Conservation (phyloP, 2,797 vertebrate species). For the Staurois parvus region DNA sequence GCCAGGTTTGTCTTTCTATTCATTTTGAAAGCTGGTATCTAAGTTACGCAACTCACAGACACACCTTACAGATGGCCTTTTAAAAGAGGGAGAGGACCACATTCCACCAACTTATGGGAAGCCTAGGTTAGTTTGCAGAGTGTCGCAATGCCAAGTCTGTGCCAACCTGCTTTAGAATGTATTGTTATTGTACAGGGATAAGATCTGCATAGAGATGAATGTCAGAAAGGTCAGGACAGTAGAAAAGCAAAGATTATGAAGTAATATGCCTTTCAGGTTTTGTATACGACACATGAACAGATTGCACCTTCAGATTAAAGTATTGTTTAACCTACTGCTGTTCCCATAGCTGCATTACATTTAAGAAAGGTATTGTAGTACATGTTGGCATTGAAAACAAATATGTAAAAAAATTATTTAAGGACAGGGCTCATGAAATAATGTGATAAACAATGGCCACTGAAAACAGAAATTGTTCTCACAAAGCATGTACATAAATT, state of each 20-base stretch:
- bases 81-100: slow-evolving; percentile 57
- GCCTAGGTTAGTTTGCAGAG: slow-evolving; percentile 55
- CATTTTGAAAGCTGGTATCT: slow-evolving; percentile 57
- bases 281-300: background rate
- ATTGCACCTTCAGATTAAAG: slow-evolving; percentile 4
- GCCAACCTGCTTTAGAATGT: slow-evolving; percentile 57
- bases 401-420: background rate
- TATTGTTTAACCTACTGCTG: background rate
- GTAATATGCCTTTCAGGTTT: slow-evolving; percentile 46
- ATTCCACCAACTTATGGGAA: slow-evolving; percentile 60
- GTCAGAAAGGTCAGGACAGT: slow-evolving; percentile 34
- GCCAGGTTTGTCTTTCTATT: slow-evolving; percentile 61
- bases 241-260: slow-evolving; percentile 45
- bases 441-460: background rate
- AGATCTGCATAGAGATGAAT: slow-evolving; percentile 48
- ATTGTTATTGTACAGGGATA: slow-evolving; percentile 51
- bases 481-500: background rate
- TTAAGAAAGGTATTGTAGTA: background rate
- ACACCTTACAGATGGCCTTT: slow-evolving; percentile 63
- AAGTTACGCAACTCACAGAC: slow-evolving; percentile 56
- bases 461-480: background rate
- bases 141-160: slow-evolving; percentile 56
- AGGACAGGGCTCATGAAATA: background rate
- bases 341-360: background rate
- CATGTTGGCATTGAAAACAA: background rate